A percentile compares a stretch with the other conserved stretches of the same genome.
phyloP scores from a whole-genome alignment of 1,140 invertebrate genomes.

The Antheraea mylitta region DNA sequence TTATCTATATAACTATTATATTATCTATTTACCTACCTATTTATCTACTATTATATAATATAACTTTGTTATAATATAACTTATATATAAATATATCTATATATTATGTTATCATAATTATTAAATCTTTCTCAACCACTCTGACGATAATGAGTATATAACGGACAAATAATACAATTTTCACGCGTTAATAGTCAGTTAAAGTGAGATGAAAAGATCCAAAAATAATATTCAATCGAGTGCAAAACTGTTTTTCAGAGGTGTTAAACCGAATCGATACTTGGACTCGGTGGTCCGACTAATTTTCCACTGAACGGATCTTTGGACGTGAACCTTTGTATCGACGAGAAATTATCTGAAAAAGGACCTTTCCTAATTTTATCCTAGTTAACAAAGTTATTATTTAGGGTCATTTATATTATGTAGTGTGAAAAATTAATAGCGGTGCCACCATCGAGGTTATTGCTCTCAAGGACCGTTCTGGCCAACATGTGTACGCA shows the following conservation, averaged over 20 bases:
- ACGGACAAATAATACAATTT: constrained; percentile 26
- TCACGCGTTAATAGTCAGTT: constrained; percentile 60
- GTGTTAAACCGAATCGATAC: constrained; percentile 69
- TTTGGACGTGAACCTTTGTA: constrained; percentile 63
- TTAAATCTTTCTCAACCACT: not conserved
- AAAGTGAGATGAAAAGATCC: constrained; percentile 72
- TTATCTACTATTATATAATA: too few species aligned
- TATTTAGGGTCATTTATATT: constrained; percentile 40
- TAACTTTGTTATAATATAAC: too few species aligned
- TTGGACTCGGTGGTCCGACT: constrained; percentile 68
- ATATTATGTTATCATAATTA: too few species aligned
- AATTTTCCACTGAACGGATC: constrained; percentile 73
- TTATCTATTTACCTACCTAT: too few species aligned
- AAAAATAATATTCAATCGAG: constrained; percentile 71
- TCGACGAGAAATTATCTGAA: constrained; percentile 61
- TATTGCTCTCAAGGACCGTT: not conserved
- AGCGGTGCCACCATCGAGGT: not conserved
- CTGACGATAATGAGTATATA: constrained; percentile 1
- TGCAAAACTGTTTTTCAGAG: constrained; percentile 74
- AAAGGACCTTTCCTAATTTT: constrained; percentile 60
- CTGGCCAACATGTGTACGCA: not conserved
- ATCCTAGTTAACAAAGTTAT: constrained; percentile 50
- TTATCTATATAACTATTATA: too few species aligned
- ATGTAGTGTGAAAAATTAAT: not conserved
- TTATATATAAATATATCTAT: too few species aligned